phyloP scores from a whole-genome alignment of 2,113 vertebrate species.

The Leptobrachium ailaonicum region DNA sequence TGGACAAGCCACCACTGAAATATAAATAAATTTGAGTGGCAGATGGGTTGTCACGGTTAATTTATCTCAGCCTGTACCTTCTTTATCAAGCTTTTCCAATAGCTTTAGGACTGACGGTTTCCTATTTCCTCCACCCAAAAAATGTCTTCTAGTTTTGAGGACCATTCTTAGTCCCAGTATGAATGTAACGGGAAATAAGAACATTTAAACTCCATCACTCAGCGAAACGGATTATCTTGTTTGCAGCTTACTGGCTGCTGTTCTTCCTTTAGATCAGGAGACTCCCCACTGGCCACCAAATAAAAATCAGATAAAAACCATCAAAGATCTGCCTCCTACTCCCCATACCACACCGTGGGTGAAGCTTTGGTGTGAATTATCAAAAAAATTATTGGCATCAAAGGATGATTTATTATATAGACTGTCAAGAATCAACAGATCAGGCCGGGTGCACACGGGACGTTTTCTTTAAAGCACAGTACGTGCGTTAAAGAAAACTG shows the following conservation, averaged over 20 bases:
- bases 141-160: too few relatives aligned
- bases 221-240: slow-evolving; percentile 50
- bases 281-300: slow-evolving; percentile 46
- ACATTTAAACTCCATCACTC: not conserved
- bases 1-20: too few relatives aligned
- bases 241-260: slow-evolving; percentile 51
- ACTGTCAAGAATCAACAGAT: slow-evolving; percentile 5
- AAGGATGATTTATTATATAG: slow-evolving; percentile 7
- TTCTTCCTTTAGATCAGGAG: slow-evolving; percentile 24
- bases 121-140: too few relatives aligned
- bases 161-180: not conserved
- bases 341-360: slow-evolving; percentile 47
- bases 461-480: too few relatives aligned
- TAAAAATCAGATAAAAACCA: slow-evolving; percentile 47
- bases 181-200: not conserved
- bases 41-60: too few relatives aligned
- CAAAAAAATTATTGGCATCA: slow-evolving; percentile 44
- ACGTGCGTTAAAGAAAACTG: too few relatives aligned
- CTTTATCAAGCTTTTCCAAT: not conserved
- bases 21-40: too few relatives aligned
- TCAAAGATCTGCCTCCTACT: slow-evolving; percentile 22
- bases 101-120: not conserved
- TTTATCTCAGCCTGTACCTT: not conserved
- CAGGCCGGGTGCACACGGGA: too few relatives aligned
- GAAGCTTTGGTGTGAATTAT: slow-evolving; percentile 47